Conservation (phyloP, 2,888 invertebrate genomes). For the Diaprepes abbreviatus region DNA sequence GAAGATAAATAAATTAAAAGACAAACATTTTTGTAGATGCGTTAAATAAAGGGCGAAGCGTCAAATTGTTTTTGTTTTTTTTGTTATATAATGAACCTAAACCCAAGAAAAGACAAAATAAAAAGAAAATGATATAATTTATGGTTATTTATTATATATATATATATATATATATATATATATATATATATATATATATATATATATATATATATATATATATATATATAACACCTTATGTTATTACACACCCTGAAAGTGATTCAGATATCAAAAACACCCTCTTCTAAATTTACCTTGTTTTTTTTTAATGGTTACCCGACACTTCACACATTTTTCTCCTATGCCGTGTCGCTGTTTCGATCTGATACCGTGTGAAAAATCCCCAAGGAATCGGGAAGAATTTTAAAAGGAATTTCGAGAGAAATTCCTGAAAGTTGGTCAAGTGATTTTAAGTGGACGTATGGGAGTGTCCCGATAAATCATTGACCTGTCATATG, state of each 20-base stretch:
- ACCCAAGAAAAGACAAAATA: too few species aligned
- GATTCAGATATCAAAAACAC: background rate
- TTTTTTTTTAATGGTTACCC: slow-evolving; percentile 27
- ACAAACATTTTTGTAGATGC: too few species aligned
- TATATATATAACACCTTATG: slow-evolving; percentile 10
- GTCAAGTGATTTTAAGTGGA: slow-evolving; percentile 19
- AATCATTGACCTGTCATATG: slow-evolving; percentile 6
- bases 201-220: slow-evolving; percentile 11
- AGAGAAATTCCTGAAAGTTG: slow-evolving; percentile 5
- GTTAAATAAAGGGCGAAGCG: too few species aligned
- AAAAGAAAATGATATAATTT: too few species aligned
- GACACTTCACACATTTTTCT: slow-evolving; percentile 23
- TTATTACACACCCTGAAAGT: background rate
- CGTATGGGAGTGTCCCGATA: background rate
- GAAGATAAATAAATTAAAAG: too few species aligned
- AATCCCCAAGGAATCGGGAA: slow-evolving; percentile 13
- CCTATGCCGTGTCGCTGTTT: background rate
- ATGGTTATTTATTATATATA: too few species aligned
- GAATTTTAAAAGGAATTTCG: slow-evolving; percentile 23
- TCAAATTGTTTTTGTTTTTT: too few species aligned
- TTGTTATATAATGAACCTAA: too few species aligned
- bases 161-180: slow-evolving; percentile 11
- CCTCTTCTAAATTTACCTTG: slow-evolving; percentile 12
- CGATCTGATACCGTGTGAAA: slow-evolving; percentile 12
- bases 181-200: slow-evolving; percentile 13